These are phyloP conservation scores for Hoplostethus mediterraneus DNA, from an alignment of 2,797 vertebrate genomes.

Conservation along the genomic window DNA sequence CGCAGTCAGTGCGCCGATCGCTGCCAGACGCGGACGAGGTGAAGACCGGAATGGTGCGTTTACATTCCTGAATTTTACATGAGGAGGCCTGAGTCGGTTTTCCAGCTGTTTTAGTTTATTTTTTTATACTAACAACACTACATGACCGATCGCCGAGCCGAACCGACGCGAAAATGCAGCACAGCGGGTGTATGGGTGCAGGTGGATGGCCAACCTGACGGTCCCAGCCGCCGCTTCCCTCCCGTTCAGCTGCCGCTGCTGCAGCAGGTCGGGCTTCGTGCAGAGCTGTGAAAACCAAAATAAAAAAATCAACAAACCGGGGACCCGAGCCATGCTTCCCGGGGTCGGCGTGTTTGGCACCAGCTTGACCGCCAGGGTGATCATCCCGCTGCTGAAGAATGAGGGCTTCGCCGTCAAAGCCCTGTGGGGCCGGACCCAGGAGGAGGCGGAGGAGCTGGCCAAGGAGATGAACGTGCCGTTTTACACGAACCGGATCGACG, in stretches of 20 bases:
- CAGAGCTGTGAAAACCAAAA: constrained; percentile 31
- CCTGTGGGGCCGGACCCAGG: constrained; percentile 96
- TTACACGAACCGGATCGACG: constrained; percentile 97
- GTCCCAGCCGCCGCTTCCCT: constrained; percentile 26
- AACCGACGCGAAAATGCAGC: constrained; percentile 65
- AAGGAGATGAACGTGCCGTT: constrained; percentile 98
- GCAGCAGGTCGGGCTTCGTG: constrained; percentile 33
- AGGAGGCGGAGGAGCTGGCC: constrained; percentile 98
- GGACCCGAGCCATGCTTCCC: constrained; percentile 91
- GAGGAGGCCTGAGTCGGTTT: background rate
- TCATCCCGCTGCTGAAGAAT: constrained; percentile 95
- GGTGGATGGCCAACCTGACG: constrained; percentile 85
- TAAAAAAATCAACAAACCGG: background rate
- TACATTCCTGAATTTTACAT: background rate
- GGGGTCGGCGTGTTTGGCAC: constrained; percentile 98
- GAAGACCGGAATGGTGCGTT: constrained; percentile 31
- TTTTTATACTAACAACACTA: background rate
- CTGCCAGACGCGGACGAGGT: constrained; percentile 51
- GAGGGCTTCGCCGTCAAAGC: constrained; percentile 96
- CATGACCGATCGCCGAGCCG: constrained; percentile 7
- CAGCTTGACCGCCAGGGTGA: constrained; percentile 94
- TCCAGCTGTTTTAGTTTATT: background rate
- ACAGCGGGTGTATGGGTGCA: constrained; percentile 70
- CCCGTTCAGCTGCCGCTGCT: constrained; percentile 17
- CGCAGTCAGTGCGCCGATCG: constrained; percentile 56